phyloP scores from a whole-genome alignment of 2,888 invertebrate species.

The Limnephilus rhombicus region DNA sequence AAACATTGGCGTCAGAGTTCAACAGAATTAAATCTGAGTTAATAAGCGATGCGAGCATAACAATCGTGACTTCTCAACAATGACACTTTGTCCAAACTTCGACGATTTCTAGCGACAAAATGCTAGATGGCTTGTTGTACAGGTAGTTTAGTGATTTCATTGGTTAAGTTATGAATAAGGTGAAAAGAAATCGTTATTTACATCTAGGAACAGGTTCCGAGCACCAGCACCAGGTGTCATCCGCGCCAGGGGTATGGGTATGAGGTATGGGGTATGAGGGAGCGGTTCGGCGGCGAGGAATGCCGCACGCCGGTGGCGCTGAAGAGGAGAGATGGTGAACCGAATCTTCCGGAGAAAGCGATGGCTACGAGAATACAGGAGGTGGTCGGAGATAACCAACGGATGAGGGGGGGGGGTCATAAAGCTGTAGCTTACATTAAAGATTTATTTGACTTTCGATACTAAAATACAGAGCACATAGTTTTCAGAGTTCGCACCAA shows the following conservation, averaged over 20 bases:
- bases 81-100: background rate
- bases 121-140: background rate
- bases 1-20: background rate
- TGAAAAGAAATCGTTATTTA: constrained; percentile 18
- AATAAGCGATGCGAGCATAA: background rate
- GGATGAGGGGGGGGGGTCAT: constrained; percentile 15
- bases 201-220: constrained; percentile 10
- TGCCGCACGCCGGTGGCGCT: background rate
- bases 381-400: background rate
- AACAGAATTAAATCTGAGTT: background rate
- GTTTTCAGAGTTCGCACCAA: background rate
- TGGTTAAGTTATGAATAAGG: background rate
- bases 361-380: background rate
- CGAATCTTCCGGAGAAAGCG: constrained; percentile 3
- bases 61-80: background rate
- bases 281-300: background rate
- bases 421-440: background rate
- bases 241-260: background rate
- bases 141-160: background rate
- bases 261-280: background rate
- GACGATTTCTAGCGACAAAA: background rate
- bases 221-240: background rate
- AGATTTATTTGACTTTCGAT: constrained; percentile 25
- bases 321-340: background rate
- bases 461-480: background rate